Evolutionary conservation across 1,140 invertebrate genomes (phyloP).

Genomic region (Ceratosolen fusciceps): DNA sequence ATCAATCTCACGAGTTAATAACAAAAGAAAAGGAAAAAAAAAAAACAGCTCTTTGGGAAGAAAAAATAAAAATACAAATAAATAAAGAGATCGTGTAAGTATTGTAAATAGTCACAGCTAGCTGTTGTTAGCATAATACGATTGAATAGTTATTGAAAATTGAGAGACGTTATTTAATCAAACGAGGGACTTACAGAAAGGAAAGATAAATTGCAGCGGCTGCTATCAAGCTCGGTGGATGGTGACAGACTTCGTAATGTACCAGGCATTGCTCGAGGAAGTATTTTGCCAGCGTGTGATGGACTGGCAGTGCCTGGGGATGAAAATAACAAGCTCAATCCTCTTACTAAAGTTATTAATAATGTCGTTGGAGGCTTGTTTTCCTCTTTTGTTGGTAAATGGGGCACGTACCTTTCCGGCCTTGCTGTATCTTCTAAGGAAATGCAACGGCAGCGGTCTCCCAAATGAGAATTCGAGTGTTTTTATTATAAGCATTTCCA

Average conservation of each 20-base stretch:
- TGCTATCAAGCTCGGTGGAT: conserved; percentile 85
- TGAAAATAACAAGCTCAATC: neutral
- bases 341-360: neutral
- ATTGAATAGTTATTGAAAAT: too few relatives aligned
- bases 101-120: too few relatives aligned
- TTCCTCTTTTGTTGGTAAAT: conserved; percentile 11
- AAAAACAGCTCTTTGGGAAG: too few relatives aligned
- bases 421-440: conserved; percentile 87
- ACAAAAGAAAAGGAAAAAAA: too few relatives aligned
- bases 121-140: too few relatives aligned
- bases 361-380: too few relatives aligned
- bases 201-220: conserved; percentile 83
- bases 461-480: conserved; percentile 86
- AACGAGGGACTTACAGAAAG: conserved; percentile 68
- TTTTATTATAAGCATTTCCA: conserved; percentile 86
- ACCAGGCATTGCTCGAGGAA: conserved; percentile 89
- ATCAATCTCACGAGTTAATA: too few relatives aligned
- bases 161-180: too few relatives aligned
- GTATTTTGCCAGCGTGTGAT: conserved; percentile 93
- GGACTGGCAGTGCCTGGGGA: conserved; percentile 72
- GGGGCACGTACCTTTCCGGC: conserved; percentile 75
- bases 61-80: too few relatives aligned
- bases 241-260: conserved; percentile 86
- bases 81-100: too few relatives aligned
- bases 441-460: conserved; percentile 88